These are phyloP conservation scores for Drosophila percnosoma DNA, from an alignment of 2,888 invertebrate genomes.

Conservation along the genomic window DNA sequence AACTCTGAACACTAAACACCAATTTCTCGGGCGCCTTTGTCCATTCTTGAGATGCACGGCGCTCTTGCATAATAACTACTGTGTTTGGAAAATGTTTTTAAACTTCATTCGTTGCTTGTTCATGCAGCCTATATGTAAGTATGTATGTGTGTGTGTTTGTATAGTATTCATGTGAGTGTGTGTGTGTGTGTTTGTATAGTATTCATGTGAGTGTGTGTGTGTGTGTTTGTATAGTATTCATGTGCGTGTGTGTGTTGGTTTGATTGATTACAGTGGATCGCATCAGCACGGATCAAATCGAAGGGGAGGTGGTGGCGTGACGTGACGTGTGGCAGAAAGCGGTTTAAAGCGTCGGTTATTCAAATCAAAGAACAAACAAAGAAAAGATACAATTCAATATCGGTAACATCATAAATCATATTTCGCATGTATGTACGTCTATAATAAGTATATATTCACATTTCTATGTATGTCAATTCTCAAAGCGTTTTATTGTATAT, in stretches of 20 bases:
- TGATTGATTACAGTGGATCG: conserved; percentile 28
- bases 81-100: conserved; percentile 53
- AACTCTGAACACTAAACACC: conserved; percentile 45
- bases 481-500: conserved; percentile 53
- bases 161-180: conserved; percentile 5
- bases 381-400: conserved; percentile 72
- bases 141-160: conserved; percentile 4
- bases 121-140: conserved; percentile 76
- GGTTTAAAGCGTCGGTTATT: conserved; percentile 64
- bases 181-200: conserved; percentile 8
- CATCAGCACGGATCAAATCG: conserved; percentile 43
- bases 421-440: conserved; percentile 21
- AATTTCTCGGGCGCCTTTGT: conserved; percentile 33
- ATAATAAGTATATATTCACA: conserved; percentile 28
- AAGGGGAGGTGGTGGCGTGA: conserved; percentile 42
- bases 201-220: conserved; percentile 5
- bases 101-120: conserved; percentile 74
- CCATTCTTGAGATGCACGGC: conserved; percentile 16
- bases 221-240: conserved; percentile 1
- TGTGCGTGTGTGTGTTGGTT: conserved; percentile 16
- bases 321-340: conserved; percentile 57
- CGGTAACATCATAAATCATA: conserved; percentile 66
- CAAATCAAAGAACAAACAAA: conserved; percentile 71
- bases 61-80: conserved; percentile 45
- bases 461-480: conserved; percentile 17